These are phyloP conservation scores for Dilophus febrilis DNA, from an alignment of 2,888 invertebrate genomes.

Conservation along the genomic window DNA sequence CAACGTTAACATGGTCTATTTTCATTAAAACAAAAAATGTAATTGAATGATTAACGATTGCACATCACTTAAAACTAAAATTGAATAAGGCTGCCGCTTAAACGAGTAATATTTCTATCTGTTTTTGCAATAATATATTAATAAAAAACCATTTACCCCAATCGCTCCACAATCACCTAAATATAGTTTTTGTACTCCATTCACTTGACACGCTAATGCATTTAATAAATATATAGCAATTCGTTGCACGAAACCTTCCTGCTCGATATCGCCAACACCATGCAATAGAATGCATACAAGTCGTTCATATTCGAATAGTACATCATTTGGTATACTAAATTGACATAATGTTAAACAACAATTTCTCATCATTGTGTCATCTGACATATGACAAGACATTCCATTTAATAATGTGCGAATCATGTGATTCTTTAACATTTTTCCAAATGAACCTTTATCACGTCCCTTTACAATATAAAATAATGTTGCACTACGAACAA, in stretches of 20 bases:
- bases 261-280: conserved; percentile 63
- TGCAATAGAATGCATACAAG: conserved; percentile 67
- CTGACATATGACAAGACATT: conserved; percentile 70
- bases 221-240: conserved; percentile 90
- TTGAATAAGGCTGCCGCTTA: too few relatives aligned
- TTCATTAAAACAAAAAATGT: conserved; percentile 9
- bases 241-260: conserved; percentile 83
- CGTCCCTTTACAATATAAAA: conserved; percentile 89
- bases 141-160: conserved; percentile 35
- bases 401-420: conserved; percentile 71
- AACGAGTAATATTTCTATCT: too few relatives aligned
- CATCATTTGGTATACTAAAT: conserved; percentile 87
- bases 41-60: too few relatives aligned
- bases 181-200: conserved; percentile 78
- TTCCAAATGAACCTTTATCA: conserved; percentile 54
- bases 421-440: conserved; percentile 58
- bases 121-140: conserved; percentile 8
- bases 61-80: conserved; percentile 1
- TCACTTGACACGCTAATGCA: conserved; percentile 91
- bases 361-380: conserved; percentile 91
- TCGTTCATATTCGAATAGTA: conserved; percentile 78
- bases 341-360: conserved; percentile 89
- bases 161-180: conserved; percentile 83
- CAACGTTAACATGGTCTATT: conserved; percentile 70
- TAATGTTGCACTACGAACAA: conserved; percentile 58